Evolutionary conservation across 2,888 invertebrate genomes (phyloP).

Genomic region (Cabera pusaria): DNA sequence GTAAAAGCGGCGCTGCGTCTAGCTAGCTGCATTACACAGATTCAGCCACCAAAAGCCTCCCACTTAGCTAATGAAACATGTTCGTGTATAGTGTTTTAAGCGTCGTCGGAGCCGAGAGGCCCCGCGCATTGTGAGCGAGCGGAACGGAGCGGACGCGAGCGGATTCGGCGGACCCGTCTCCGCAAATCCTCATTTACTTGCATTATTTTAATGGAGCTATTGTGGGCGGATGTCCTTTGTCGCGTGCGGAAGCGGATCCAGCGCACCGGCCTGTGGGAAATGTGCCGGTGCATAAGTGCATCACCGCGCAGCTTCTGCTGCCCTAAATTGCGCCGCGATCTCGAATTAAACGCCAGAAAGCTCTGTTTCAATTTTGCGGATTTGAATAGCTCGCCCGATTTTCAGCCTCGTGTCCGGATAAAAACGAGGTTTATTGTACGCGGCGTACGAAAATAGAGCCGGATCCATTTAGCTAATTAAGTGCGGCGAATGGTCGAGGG

Average conservation of each 20-base stretch:
- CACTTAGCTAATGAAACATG: constrained; percentile 85
- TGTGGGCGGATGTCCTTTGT: constrained; percentile 81
- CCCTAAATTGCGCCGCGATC: constrained; percentile 62
- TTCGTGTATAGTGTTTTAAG: constrained; percentile 79
- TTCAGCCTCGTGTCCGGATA: constrained; percentile 31
- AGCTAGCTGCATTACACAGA: constrained; percentile 80
- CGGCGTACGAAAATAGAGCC: constrained; percentile 50
- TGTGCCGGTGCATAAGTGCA: constrained; percentile 76
- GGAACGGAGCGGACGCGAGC: constrained; percentile 51
- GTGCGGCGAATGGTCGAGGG: constrained; percentile 56
- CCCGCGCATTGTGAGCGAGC: constrained; percentile 64
- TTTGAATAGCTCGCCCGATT: constrained; percentile 46
- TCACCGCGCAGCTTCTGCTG: constrained; percentile 42
- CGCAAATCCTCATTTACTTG: constrained; percentile 83
- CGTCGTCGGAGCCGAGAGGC: constrained; percentile 59
- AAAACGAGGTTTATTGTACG: constrained; percentile 56
- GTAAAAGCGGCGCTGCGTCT: constrained; percentile 78
- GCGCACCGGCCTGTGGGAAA: constrained; percentile 66
- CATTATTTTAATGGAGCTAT: constrained; percentile 84
- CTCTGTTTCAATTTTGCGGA: constrained; percentile 58
- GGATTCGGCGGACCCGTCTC: constrained; percentile 75
- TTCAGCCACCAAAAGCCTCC: constrained; percentile 82
- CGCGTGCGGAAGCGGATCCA: constrained; percentile 65
- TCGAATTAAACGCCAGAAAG: constrained; percentile 60
- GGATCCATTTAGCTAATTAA: constrained; percentile 79